A percentile compares a stretch with the other conserved stretches of the same genome.
phyloP scores from a whole-genome alignment of 1,140 invertebrate species.

The Mylabris phalerata region DNA sequence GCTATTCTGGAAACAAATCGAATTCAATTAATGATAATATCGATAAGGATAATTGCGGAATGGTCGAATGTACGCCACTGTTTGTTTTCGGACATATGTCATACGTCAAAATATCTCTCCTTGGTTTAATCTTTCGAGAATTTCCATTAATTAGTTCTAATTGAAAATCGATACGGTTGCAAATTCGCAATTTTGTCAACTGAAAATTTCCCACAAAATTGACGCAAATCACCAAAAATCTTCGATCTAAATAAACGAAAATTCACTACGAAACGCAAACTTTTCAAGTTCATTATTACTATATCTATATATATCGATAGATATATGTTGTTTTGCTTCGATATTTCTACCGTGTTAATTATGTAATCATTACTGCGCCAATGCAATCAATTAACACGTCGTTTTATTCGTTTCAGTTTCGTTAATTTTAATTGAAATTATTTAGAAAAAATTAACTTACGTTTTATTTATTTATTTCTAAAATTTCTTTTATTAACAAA shows the following conservation, averaged over 20 bases:
- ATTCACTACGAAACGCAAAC: neutral
- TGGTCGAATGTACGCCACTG: constrained; percentile 10
- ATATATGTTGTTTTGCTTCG: neutral
- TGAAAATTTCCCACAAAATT: too few species aligned
- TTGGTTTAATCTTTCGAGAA: neutral
- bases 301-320: too few species aligned
- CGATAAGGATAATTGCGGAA: neutral
- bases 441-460: constrained; percentile 13
- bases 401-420: neutral
- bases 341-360: neutral
- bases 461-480: constrained; percentile 13
- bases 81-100: neutral
- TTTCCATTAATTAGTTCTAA: neutral
- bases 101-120: neutral
- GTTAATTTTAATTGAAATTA: constrained; percentile 2
- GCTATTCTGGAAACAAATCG: constrained; percentile 5
- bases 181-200: too few species aligned
- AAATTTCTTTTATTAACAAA: constrained; percentile 22
- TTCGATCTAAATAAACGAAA: neutral
- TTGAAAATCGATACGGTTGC: too few species aligned
- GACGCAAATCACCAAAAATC: too few species aligned
- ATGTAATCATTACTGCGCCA: neutral
- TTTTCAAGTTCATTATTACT: neutral
- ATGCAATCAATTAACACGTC: too few species aligned
- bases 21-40: neutral